Percentiles rank a stretch among this genome's conserved stretches.
These are phyloP conservation scores for Machaerirhynchus nigripectus DNA, from an alignment of 2,113 vertebrate genomes.

Conservation along the genomic window DNA sequence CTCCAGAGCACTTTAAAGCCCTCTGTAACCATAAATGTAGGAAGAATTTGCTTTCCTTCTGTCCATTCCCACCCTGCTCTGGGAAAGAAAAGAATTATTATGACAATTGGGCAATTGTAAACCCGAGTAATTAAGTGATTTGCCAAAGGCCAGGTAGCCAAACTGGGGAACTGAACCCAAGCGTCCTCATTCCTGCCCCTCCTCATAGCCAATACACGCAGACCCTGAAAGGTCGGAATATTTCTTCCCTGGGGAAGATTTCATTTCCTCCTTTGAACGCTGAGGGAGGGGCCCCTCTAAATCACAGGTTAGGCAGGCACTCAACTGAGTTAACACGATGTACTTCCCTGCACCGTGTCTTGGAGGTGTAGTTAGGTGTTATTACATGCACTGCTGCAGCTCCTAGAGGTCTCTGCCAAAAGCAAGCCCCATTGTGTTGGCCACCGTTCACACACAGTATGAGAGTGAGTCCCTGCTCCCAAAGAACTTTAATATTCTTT, in stretches of 20 bases:
- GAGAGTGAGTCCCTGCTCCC: constrained; percentile 57
- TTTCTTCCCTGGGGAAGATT: constrained; percentile 58
- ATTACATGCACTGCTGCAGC: constrained; percentile 38
- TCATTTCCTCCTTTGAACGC: constrained; percentile 45
- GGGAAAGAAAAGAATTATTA: constrained; percentile 39
- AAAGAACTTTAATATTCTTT: constrained; percentile 50
- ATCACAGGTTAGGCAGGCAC: constrained; percentile 56
- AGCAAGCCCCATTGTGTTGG: constrained; percentile 51
- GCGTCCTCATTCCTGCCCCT: neutral
- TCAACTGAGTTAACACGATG: constrained; percentile 9
- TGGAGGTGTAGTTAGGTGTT: constrained; percentile 55
- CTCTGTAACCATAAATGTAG: constrained; percentile 5
- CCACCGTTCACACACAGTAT: constrained; percentile 14
- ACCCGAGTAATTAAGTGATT: constrained; percentile 39
- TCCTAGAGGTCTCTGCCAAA: constrained; percentile 48
- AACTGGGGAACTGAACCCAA: neutral
- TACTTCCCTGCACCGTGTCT: constrained; percentile 47
- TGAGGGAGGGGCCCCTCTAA: constrained; percentile 54
- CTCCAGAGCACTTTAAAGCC: neutral
- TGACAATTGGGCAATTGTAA: constrained; percentile 36
- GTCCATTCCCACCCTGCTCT: constrained; percentile 30
- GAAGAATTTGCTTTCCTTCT: constrained; percentile 38
- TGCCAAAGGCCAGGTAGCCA: constrained; percentile 35
- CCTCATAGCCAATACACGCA: neutral
- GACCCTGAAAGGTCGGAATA: constrained; percentile 7